Conservation (phyloP, 2,888 invertebrate species). For the Heliconius sara region DNA sequence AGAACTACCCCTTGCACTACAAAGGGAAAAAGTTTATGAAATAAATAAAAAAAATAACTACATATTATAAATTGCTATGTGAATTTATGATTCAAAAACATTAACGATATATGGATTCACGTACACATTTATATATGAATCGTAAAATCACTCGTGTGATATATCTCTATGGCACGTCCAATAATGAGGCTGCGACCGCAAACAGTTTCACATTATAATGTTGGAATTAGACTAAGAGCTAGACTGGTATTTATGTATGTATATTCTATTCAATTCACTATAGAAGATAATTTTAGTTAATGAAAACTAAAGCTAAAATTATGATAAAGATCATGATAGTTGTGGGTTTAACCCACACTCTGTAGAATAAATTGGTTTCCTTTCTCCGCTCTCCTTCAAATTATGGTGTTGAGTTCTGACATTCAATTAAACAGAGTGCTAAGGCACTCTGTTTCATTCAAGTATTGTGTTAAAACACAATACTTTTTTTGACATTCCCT, state of each 20-base stretch:
- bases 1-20: too few species aligned
- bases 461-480: too few species aligned
- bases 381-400: background rate
- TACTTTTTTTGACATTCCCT: too few species aligned
- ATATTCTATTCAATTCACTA: background rate
- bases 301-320: too few species aligned
- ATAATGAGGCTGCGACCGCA: slow-evolving; percentile 34
- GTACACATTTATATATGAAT: slow-evolving; percentile 8
- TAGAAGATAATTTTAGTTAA: too few species aligned
- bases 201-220: slow-evolving; percentile 36
- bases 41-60: background rate
- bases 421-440: background rate
- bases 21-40: background rate
- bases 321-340: too few species aligned
- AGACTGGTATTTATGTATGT: slow-evolving; percentile 9
- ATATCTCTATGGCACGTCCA: slow-evolving; percentile 31
- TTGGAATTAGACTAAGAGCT: slow-evolving; percentile 27
- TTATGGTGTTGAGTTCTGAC: background rate
- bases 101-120: background rate
- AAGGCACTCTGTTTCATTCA: too few species aligned
- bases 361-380: background rate
- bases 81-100: background rate
- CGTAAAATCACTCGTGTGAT: slow-evolving; percentile 30
- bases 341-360: background rate
- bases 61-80: background rate